Percentiles rank a stretch among this genome's conserved stretches.
phyloP scores from a whole-genome alignment of 2,888 invertebrate genomes.

The Gibbula magus region DNA sequence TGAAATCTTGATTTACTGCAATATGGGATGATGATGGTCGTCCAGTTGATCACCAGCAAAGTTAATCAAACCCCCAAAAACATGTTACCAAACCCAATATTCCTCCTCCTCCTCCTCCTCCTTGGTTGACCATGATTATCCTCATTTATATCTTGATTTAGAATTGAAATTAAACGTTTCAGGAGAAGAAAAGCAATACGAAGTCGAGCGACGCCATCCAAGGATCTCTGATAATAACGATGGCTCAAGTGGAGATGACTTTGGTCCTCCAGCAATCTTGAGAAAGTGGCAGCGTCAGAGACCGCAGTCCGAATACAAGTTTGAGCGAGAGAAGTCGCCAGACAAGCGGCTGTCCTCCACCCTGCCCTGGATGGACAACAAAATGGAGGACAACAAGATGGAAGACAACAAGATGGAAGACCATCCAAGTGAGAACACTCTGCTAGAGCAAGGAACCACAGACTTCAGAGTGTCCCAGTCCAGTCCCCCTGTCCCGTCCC shows the following conservation, averaged over 20 bases:
- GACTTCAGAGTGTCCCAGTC: conserved; percentile 33
- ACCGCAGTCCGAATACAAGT: conserved; percentile 52
- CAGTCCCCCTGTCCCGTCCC: not conserved
- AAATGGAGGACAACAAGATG: not conserved
- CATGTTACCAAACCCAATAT: too few relatives aligned
- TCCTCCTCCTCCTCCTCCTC: too few relatives aligned
- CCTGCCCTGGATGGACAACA: conserved; percentile 39
- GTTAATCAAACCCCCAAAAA: too few relatives aligned
- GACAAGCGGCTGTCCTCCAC: conserved; percentile 48
- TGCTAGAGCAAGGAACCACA: conserved; percentile 39
- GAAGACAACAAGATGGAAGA: conserved; percentile 28
- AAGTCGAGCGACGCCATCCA: not conserved
- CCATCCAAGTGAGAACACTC: conserved; percentile 43
- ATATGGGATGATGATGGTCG: too few relatives aligned
- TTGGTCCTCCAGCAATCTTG: conserved; percentile 64
- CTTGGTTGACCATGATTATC: too few relatives aligned
- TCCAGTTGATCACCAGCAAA: too few relatives aligned
- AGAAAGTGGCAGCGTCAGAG: conserved; percentile 60
- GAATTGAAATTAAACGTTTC: not conserved
- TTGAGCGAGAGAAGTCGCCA: conserved; percentile 36
- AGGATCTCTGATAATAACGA: conserved; percentile 30
- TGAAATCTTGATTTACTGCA: too few relatives aligned
- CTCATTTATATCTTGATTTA: too few relatives aligned
- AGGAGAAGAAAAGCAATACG: not conserved
- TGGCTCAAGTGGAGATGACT: conserved; percentile 35